Conservation (phyloP, 2,888 invertebrate genomes). For the Lasius platythorax region DNA sequence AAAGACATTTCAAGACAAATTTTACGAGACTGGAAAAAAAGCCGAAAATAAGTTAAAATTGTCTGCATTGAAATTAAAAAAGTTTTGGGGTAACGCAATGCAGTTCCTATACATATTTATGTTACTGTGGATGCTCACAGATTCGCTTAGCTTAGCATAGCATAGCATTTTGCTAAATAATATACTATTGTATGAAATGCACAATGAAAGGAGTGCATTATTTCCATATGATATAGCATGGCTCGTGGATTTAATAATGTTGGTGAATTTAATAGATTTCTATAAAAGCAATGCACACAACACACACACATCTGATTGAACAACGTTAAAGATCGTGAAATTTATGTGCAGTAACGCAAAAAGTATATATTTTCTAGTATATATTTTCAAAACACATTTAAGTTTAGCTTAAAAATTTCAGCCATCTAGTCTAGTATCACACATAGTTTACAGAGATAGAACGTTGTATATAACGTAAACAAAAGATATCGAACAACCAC, state of each 20-base stretch:
- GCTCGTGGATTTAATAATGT: not conserved
- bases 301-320: not conserved
- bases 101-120: not conserved
- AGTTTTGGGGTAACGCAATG: not conserved
- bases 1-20: not conserved
- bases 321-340: not conserved
- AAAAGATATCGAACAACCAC: not conserved
- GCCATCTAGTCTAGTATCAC: not conserved
- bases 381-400: not conserved
- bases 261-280: not conserved
- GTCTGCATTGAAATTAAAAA: not conserved
- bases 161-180: not conserved
- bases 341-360: not conserved
- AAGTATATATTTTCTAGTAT: too few species aligned
- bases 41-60: not conserved
- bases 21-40: not conserved
- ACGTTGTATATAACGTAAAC: not conserved
- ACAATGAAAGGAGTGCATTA: not conserved
- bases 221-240: not conserved
- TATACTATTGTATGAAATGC: not conserved
- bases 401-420: not conserved
- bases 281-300: not conserved
- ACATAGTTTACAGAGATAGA: not conserved
- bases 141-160: not conserved
- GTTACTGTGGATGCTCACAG: not conserved